Evolutionary conservation across 1,140 invertebrate species (phyloP), one percentile per base, ranked within the genome.

Genomic region (Drosophila chauvacae): DNA sequence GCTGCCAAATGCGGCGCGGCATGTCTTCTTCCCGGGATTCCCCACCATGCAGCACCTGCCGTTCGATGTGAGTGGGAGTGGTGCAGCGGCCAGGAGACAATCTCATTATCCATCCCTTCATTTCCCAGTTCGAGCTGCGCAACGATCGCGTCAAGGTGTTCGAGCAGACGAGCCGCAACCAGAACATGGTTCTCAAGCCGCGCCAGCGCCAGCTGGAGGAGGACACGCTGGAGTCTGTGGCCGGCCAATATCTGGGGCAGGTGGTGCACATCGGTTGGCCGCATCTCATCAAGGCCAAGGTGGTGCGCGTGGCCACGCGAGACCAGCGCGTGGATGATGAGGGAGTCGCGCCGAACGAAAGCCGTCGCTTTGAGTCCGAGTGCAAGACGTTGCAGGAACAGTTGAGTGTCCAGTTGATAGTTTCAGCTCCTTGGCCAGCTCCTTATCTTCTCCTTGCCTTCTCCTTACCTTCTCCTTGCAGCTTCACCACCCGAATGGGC

Each of bases 211-310:
- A 78, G 6, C 42, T 93, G n/a, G 66, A 80, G n/a, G 66, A 80
- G n/a, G 77, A 90, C 66, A 91, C 94, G 0, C 13, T 88, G 23
- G 91, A 93, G 18, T 86, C 93, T 3, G 79, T 96, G 7, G 95
- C 96, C 7, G 86, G 94, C 2, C 92, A 96, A 35, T 91, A 96
- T 42, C 86, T 98, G 14, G 96, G 96, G 0, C 95, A 96, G 86
- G 93, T 93, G 26, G 94, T 98, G 1, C 96, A 95, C 93, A 96
- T 97, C 0, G 94, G 94, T 6, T 99, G 98, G 98, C 98, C 98
- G 7, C 96, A 98, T 94, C 93, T 99, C 26, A 94, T 95, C 35
- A 96, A 97, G 93, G 96, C 94, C 10, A 94, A 94, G 93, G 83
- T 92, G 48, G 78, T 84, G 5, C 77, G 41, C 4, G 60, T 93